Percentiles rank a stretch among this genome's conserved stretches.
Conservation (phyloP, 2,113 vertebrate genomes). For the Xiphorhynchus elegans region DNA sequence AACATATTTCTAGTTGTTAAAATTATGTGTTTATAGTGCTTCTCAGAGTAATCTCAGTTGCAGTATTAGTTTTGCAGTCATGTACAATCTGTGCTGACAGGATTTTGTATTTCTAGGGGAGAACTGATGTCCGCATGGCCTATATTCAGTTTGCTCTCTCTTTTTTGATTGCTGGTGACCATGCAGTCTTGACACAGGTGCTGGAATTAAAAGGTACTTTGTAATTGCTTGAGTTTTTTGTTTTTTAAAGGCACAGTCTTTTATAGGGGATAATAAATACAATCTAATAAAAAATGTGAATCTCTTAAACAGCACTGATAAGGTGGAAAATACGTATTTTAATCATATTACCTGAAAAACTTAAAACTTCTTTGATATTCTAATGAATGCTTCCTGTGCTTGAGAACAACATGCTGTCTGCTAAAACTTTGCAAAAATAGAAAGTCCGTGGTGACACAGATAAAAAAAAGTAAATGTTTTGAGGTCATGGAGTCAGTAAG, state of each 20-base stretch:
- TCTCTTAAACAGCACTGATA: not conserved
- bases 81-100: not conserved
- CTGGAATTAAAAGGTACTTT: slow-evolving; percentile 91
- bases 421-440: not conserved
- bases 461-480: not conserved
- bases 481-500: not conserved
- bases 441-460: not conserved
- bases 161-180: slow-evolving; percentile 90
- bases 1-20: not conserved
- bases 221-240: not conserved
- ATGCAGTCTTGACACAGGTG: slow-evolving; percentile 80
- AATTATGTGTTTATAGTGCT: not conserved
- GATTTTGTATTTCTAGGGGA: slow-evolving; percentile 74
- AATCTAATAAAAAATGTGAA: not conserved
- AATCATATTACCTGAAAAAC: not conserved
- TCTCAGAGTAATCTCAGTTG: not conserved
- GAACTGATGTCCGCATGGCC: slow-evolving; percentile 87
- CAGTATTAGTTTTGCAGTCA: not conserved
- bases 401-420: not conserved
- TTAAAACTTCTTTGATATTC: not conserved
- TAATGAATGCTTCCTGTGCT: not conserved
- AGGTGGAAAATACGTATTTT: not conserved
- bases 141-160: slow-evolving; percentile 91
- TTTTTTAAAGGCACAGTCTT: not conserved
- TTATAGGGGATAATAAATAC: not conserved